Evolutionary conservation across 2,888 invertebrate species (phyloP).

Genomic region (Sinotaia quadrata): DNA sequence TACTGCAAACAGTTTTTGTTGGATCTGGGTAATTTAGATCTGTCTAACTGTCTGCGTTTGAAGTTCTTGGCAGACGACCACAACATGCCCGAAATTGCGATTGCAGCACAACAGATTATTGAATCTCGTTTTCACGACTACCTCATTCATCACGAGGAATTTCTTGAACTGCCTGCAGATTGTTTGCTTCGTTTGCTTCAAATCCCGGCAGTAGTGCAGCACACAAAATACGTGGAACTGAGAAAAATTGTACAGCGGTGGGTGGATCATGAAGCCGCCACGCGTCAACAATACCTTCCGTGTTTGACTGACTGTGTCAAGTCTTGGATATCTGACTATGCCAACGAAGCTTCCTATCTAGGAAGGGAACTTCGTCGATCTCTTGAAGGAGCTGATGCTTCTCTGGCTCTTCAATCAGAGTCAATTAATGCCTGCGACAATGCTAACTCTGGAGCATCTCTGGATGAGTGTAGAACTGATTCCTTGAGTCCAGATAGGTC

Average conservation of each 20-base stretch:
- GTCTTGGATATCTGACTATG: conserved; percentile 54
- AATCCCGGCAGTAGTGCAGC: conserved; percentile 60
- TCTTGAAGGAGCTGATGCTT: conserved; percentile 39
- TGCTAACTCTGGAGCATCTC: conserved; percentile 9
- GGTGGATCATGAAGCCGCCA: conserved; percentile 57
- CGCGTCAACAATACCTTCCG: conserved; percentile 46
- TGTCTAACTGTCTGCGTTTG: conserved; percentile 63
- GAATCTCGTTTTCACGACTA: conserved; percentile 68
- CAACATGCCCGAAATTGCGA: conserved; percentile 61
- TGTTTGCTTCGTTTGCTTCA: conserved; percentile 60
- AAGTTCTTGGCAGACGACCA: conserved; percentile 64
- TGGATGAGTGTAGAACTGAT: background rate
- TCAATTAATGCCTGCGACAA: conserved; percentile 37
- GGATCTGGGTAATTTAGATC: conserved; percentile 66
- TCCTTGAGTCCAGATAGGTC: conserved; percentile 18
- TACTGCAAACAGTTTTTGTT: conserved; percentile 67
- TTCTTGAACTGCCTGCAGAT: conserved; percentile 60
- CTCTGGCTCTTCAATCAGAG: conserved; percentile 15
- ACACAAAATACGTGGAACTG: conserved; percentile 60
- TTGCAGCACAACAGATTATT: conserved; percentile 60
- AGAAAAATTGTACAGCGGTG: conserved; percentile 60
- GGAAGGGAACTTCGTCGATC: conserved; percentile 43
- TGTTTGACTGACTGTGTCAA: conserved; percentile 55
- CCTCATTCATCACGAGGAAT: conserved; percentile 64
- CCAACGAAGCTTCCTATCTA: conserved; percentile 46